Evolutionary conservation across 2,888 invertebrate genomes (phyloP), one percentile per base, ranked within the genome.

Genomic region (Nemotelus nigrinus): DNA sequence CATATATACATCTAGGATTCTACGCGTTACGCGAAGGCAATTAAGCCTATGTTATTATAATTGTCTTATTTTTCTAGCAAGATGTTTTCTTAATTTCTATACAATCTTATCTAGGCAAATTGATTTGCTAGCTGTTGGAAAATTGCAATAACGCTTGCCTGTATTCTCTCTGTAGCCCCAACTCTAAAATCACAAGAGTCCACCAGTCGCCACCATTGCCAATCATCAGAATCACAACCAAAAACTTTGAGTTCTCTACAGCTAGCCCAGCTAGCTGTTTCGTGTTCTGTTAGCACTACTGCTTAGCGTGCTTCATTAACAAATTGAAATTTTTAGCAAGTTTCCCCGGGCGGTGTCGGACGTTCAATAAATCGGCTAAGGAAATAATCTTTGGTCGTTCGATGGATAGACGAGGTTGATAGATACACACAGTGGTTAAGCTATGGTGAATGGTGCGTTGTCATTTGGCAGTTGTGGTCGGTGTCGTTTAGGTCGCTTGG

Each of bases 281-380:
- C 41, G 60, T 60, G 39, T 55, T 50, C 55, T 55, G 55, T 70
- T 50, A 65, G 65, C 65, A 43, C 43, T 71, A 57, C 70, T 70
- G 70, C 58, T 74, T 72, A 70, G 72, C 60, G 60, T 45, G 72
- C 71, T 60, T 63, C 60, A 63, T 74, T 74, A 74, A 63, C 74
- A 41, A 60, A 74, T 63, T 63, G 50, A 43, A 74, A 74, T 58
- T 74, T 63, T 74, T 63, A 74, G 58, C 72, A 39, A 72, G 58
- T 72, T 72, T 72, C 72, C 60, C 58, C 60, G 25, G 68, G 25
- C 7, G 72, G 10, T 45, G 72, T 58, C 45, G 72, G 45, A 44
- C 58, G 41, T 25, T 25, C 25, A 41, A 41, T 41, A 8, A 55
- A 43, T 70, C n/a, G 70, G 53, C 55, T 44, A 53, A 70, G 70